A percentile compares a stretch with the other conserved stretches of the same genome.
phyloP scores from a whole-genome alignment of 1,140 invertebrate genomes.

The Druon quercuslanigerum region DNA sequence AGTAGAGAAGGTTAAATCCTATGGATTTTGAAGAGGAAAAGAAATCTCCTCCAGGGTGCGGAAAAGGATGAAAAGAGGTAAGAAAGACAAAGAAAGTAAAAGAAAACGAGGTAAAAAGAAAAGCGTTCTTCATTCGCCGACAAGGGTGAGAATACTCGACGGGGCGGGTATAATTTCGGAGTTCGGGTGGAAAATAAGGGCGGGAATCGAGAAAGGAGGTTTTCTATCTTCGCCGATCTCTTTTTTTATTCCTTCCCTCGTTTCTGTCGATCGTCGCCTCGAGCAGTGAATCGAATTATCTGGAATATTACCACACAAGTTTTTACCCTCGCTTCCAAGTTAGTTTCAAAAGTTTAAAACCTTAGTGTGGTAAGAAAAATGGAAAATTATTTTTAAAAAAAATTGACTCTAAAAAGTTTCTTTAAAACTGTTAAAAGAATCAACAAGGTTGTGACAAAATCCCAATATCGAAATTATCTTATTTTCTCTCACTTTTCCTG shows the following conservation, averaged over 20 bases:
- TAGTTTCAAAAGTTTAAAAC: neutral
- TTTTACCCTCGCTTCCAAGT: neutral
- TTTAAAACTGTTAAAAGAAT: no score
- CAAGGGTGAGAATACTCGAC: constrained; percentile 6
- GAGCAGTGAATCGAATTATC: constrained; percentile 1
- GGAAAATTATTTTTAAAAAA: no score
- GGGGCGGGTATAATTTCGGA: constrained; percentile 15
- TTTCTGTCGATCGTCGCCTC: neutral
- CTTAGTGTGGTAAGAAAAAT: no score
- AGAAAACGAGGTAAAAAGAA: neutral
- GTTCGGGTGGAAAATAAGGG: constrained; percentile 18
- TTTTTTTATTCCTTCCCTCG: neutral
- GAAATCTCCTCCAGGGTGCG: neutral
- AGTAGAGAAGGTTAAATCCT: neutral
- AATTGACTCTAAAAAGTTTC: no score
- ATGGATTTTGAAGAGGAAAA: constrained; percentile 1
- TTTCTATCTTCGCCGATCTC: neutral
- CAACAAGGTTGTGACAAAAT: no score
- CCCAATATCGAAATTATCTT: no score
- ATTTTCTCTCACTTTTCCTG: no score
- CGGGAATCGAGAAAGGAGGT: neutral
- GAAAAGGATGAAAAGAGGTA: neutral
- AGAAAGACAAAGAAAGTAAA: neutral
- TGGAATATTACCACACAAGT: neutral
- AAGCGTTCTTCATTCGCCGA: neutral